Percentiles rank a stretch among this genome's conserved stretches.
These are phyloP conservation scores for Anguilla marmorata DNA, from an alignment of 2,797 vertebrate genomes.

Conservation along the genomic window DNA sequence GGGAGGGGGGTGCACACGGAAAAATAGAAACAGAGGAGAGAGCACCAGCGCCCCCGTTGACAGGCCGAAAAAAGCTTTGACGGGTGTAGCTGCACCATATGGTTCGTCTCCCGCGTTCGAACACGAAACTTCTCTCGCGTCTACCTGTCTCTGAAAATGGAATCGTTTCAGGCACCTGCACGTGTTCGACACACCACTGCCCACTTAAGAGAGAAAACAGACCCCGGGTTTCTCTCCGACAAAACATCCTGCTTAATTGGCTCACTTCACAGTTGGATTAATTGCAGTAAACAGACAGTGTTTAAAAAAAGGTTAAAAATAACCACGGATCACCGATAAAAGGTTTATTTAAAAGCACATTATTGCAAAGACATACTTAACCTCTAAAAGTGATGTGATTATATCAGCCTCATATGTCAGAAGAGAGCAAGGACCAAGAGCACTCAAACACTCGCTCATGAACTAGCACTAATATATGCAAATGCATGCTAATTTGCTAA, in stretches of 20 bases:
- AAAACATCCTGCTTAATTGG: conserved; percentile 69
- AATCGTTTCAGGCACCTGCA: conserved; percentile 7
- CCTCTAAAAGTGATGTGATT: conserved; percentile 57
- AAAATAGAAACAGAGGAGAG: background rate
- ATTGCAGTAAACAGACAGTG: conserved; percentile 76
- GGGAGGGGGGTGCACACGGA: background rate
- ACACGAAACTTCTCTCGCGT: conserved; percentile 27
- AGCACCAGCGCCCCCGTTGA: background rate
- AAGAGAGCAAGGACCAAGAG: conserved; percentile 56
- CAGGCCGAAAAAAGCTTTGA: background rate
- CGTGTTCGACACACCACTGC: conserved; percentile 52
- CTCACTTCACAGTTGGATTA: conserved; percentile 70
- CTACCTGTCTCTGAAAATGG: conserved; percentile 25
- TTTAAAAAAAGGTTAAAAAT: conserved; percentile 77
- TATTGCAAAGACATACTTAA: conserved; percentile 58
- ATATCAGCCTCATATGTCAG: conserved; percentile 33
- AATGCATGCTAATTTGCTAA: background rate
- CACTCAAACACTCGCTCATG: background rate
- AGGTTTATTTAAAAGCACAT: conserved; percentile 56
- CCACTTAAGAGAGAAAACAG: conserved; percentile 67
- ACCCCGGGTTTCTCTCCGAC: conserved; percentile 58
- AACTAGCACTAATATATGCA: background rate
- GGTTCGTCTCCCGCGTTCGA: conserved; percentile 25
- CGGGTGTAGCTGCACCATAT: conserved; percentile 32
- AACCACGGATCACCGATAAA: conserved; percentile 54